phyloP scores from a whole-genome alignment of 2,113 vertebrate genomes.

The Antechinus stuartii region DNA sequence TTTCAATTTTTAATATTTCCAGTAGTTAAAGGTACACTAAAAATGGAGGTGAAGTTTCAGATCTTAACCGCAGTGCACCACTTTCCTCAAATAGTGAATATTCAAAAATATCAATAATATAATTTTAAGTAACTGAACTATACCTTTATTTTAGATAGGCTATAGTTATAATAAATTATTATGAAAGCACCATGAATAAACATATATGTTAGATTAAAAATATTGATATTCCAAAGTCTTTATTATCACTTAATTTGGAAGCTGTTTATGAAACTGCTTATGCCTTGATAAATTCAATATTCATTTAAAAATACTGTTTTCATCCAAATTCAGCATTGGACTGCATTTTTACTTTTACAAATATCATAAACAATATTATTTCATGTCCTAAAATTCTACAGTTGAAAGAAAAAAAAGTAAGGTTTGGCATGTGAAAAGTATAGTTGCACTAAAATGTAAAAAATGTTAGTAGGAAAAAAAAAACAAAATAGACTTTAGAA shows the following conservation, averaged over 20 bases:
- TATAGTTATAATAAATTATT: conserved; percentile 48
- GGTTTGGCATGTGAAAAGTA: conserved; percentile 43
- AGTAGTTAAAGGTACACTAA: conserved; percentile 11
- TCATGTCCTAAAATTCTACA: conserved; percentile 18
- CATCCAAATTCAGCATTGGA: conserved; percentile 33
- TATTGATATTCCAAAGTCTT: conserved; percentile 34
- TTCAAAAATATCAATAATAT: not conserved
- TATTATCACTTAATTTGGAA: conserved; percentile 40
- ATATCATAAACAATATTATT: conserved; percentile 29
- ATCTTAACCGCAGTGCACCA: conserved; percentile 11
- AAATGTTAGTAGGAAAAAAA: conserved; percentile 55
- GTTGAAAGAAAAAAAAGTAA: conserved; percentile 39
- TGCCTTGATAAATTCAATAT: conserved; percentile 44
- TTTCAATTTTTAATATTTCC: conserved; percentile 64
- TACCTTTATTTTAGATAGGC: conserved; percentile 48
- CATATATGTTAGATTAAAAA: conserved; percentile 29
- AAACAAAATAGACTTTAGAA: conserved; percentile 43
- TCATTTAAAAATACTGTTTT: conserved; percentile 60
- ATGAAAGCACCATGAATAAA: conserved; percentile 23
- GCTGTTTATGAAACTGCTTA: conserved; percentile 46
- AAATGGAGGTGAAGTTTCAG: conserved; percentile 63
- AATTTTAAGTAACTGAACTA: conserved; percentile 28
- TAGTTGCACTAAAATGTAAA: conserved; percentile 31
- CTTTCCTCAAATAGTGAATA: not conserved
- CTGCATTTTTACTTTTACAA: not conserved